Conservation (phyloP, 2,113 vertebrate genomes). For the Misgurnus anguillicaudatus region DNA sequence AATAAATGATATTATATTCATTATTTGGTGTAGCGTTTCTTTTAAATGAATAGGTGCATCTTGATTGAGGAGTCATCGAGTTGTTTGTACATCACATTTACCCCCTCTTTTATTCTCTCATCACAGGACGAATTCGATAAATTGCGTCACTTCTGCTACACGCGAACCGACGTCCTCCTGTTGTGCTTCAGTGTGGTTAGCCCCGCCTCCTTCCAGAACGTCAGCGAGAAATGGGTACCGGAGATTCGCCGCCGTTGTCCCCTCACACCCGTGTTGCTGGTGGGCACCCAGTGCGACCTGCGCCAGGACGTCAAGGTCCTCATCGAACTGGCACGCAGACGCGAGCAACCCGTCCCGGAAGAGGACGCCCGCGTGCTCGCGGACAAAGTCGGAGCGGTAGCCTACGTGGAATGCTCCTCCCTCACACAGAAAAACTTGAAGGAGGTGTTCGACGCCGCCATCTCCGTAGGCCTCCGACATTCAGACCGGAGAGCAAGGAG, state of each 20-base stretch:
- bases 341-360: constrained; percentile 73
- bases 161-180: constrained; percentile 76
- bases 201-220: constrained; percentile 82
- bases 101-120: constrained; percentile 10
- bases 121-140: constrained; percentile 83
- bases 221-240: constrained; percentile 81
- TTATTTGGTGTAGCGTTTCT: neutral
- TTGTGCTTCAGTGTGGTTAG: constrained; percentile 87
- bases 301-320: constrained; percentile 81
- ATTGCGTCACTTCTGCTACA: constrained; percentile 84
- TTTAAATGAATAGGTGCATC: too few species aligned
- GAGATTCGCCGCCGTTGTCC: constrained; percentile 81
- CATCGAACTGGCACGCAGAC: constrained; percentile 74
- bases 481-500: constrained; percentile 66
- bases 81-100: neutral
- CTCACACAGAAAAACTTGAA: constrained; percentile 85
- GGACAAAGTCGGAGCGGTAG: constrained; percentile 75
- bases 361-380: constrained; percentile 73
- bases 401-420: constrained; percentile 82
- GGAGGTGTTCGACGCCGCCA: constrained; percentile 84
- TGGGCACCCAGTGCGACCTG: constrained; percentile 84
- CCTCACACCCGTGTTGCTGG: constrained; percentile 74
- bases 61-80: neutral
- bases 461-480: constrained; percentile 74
- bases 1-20: too few species aligned